Evolutionary conservation across 2,113 vertebrate species (phyloP).

Genomic region (Ammodramus savannarum): DNA sequence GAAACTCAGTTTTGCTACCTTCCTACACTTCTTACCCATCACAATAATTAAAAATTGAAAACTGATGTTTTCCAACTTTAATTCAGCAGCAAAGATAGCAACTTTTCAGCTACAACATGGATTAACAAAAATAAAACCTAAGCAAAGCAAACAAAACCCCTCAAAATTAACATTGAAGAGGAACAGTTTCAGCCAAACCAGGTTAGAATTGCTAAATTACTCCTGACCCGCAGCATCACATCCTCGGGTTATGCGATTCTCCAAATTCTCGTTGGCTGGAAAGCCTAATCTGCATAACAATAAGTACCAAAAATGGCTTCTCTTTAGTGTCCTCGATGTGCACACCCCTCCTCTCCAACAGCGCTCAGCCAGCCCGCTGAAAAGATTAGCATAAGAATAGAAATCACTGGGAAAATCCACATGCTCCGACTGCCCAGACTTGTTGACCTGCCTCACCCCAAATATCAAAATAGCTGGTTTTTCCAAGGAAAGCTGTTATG

Average conservation of each 20-base stretch:
- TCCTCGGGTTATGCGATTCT: not conserved
- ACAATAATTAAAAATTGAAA: not conserved
- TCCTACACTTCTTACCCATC: not conserved
- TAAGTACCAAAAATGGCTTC: not conserved
- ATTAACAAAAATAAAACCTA: not conserved
- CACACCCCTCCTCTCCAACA: not conserved
- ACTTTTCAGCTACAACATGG: not conserved
- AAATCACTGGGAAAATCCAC: not conserved
- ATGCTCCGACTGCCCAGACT: not conserved
- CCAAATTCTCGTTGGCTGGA: not conserved
- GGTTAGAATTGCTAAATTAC: not conserved
- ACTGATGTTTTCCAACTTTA: not conserved
- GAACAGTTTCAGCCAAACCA: accelerated
- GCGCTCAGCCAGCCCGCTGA: not conserved
- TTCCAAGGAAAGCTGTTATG: not conserved
- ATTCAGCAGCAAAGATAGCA: not conserved
- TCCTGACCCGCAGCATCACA: not conserved
- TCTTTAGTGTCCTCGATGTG: not conserved
- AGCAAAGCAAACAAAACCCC: not conserved
- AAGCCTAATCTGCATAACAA: not conserved
- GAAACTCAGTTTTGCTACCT: not conserved
- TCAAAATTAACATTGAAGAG: not conserved
- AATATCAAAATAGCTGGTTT: not conserved
- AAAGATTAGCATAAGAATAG: conserved; percentile 53
- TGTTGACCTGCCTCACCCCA: not conserved